A percentile compares a stretch with the other conserved stretches of the same genome.
Evolutionary conservation across 2,888 invertebrate genomes (phyloP).

Genomic region (Sepiola atlantica): DNA sequence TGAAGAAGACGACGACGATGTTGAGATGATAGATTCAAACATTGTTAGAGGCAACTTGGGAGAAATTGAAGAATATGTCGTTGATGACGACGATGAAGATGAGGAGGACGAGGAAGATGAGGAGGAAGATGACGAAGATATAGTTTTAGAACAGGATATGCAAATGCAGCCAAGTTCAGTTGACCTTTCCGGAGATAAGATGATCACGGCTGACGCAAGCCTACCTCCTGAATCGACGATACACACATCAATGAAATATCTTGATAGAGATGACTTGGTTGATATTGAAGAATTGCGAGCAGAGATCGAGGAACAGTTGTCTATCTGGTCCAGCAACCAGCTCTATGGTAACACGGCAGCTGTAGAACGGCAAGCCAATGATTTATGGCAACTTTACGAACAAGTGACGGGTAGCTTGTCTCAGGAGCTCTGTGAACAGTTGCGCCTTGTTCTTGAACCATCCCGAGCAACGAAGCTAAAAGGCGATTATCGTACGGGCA

Average conservation of each 20-base stretch:
- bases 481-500: conserved; percentile 97
- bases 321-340: conserved; percentile 73
- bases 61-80: conserved; percentile 47
- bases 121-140: not conserved
- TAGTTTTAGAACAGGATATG: not conserved
- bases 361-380: conserved; percentile 56
- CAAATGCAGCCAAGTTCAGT: conserved; percentile 47
- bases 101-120: conserved; percentile 49
- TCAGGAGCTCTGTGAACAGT: conserved; percentile 91
- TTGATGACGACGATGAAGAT: conserved; percentile 43
- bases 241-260: conserved; percentile 79
- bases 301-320: conserved; percentile 77
- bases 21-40: conserved; percentile 50
- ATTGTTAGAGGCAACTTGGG: conserved; percentile 50
- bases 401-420: conserved; percentile 78
- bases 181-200: conserved; percentile 83
- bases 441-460: conserved; percentile 95
- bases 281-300: conserved; percentile 76
- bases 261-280: conserved; percentile 63
- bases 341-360: conserved; percentile 8
- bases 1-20: conserved; percentile 24
- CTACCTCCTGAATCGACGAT: conserved; percentile 85
- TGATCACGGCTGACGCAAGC: conserved; percentile 81
- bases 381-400: conserved; percentile 74
- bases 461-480: conserved; percentile 91